phyloP scores from a whole-genome alignment of 2,113 vertebrate species.

The Neodontobutis hainanensis region DNA sequence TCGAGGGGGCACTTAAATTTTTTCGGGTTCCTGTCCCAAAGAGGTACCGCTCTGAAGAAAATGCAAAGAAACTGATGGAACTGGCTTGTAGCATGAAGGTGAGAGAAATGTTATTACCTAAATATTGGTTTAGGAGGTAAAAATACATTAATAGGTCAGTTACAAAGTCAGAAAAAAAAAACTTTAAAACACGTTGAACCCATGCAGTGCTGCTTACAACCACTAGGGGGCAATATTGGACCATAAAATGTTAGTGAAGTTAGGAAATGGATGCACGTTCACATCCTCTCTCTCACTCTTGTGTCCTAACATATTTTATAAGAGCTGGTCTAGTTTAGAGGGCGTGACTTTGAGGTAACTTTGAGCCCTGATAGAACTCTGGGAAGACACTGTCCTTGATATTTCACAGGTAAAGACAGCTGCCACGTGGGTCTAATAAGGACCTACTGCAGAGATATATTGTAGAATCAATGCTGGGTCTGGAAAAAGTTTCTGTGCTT shows the following conservation, averaged over 20 bases:
- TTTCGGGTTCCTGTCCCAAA: conserved; percentile 98
- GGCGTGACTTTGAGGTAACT: conserved; percentile 57
- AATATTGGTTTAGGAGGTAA: no score
- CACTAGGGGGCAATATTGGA: conserved; percentile 64
- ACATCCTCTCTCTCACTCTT: conserved; percentile 31
- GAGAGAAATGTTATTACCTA: conserved; percentile 34
- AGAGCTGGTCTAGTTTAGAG: conserved; percentile 61
- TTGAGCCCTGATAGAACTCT: conserved; percentile 42
- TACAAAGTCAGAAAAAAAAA: no score
- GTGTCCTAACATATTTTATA: conserved; percentile 59
- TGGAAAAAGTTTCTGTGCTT: no score
- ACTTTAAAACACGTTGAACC: no score
- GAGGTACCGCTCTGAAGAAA: conserved; percentile 97
- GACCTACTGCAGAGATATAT: conserved; percentile 5
- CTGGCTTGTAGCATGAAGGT: conserved; percentile 98
- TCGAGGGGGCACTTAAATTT: conserved; percentile 97
- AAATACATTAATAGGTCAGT: no score
- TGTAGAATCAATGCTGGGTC: no score
- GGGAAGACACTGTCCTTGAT: conserved; percentile 17
- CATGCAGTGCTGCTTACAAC: not conserved
- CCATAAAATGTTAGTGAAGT: conserved; percentile 5
- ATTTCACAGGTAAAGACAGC: not conserved
- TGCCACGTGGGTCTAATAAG: not conserved
- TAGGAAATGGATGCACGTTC: conserved; percentile 3
- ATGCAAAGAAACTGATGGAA: conserved; percentile 98